Base-by-base conservation (phyloP, 2,888 invertebrate species). In the Rhagium mordax region DNA sequence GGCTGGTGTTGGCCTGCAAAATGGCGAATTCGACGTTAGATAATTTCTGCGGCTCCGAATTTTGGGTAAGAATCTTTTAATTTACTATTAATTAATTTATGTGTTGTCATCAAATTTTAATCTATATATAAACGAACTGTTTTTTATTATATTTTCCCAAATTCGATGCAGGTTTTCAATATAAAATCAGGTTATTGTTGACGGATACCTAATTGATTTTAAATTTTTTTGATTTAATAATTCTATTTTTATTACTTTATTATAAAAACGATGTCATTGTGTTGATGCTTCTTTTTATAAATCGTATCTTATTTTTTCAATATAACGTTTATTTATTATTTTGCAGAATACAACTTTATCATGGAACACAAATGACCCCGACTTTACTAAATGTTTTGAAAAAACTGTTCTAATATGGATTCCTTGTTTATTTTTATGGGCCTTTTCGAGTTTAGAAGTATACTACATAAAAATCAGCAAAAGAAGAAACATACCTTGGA, bases 321-420 rank as follows among this genome's bases (percentile, higher is more conserved):
- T 41, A n/a, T 15, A 4, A 41, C 13, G 2, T 41, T 41, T n/a
- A 53, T 55, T 51, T 68, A 74, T 81, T 81, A 81, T 79, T 80
- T 91, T 91, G 78, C 89, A 98, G 98, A 93, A 97, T 89, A 85
- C 88, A 78, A 90, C 92, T 79, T 84, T 93, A 81, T 92, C 96
- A 70, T 97, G 97, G 97, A 86, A 94, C 84, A 94, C 97, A 16
- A 89, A 91, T 6, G 91, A 93, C 87, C 98, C 88, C 66, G 94
- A 96, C 85, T 90, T 98, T 79, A 96, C 98, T 76, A 91, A 91
- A 85, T 99, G 98, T 88, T 98, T 98, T 88, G 94, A 98, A 88
- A 94, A 94, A 86, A 98, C 98, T 0, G 93, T 95, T 0, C 88
- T 98, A 27, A 90, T 96, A 62, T 99, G 98, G 98, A 88, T 92